Base-by-base conservation (phyloP, 2,888 invertebrate species). In the Melinaea menophilus region DNA sequence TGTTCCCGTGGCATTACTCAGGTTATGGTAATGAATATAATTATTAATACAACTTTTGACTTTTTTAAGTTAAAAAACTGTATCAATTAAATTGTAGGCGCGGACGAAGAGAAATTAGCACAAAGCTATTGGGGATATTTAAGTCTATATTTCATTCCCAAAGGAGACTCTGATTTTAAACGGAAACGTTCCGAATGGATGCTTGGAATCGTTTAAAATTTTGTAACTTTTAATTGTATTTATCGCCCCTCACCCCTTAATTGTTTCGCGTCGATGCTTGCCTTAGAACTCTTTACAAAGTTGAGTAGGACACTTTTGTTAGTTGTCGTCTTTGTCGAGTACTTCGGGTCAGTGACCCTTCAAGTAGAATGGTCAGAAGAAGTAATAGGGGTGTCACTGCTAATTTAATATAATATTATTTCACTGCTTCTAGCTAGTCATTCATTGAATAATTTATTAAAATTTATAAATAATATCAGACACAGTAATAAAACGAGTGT, bases 211-310 rank as follows among this genome's bases (percentile, higher is more conserved):
- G 65, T 62, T 70, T 67, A 65, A 69, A 71, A 65, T 69, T 68
- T 70, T 59, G 67, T 64, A 71, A 71, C 63, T 73, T 73, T 72
- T 69, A 73, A 72, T 72, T 70, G 67, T 73, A 69, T 72, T 73
- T 72, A 65, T 64, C 63, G 60, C 59, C 60, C 58, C 48, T 60
- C 54, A 59, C 56, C 63, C 58, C 66, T 58, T 59, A 69, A 63
- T 66, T 68, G 66, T 64, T 63, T 66, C 63, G 57, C 67, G 65
- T 69, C 65, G 68, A 64, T 66, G 59, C 61, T 64, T 51, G 64
- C 60, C 65, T 41, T 51, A 61, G 13, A 65, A 59, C 55, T 61
- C 58, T 64, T 22, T 60, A 63, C 63, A 65, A 65, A 65, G 60
- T 67, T 65, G 60, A 47, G 57, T 68, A 48, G 48, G 63, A 62